A percentile compares a stretch with the other conserved stretches of the same genome.
phyloP scores from a whole-genome alignment of 2,797 vertebrate species.

The Delichon dasypus region DNA sequence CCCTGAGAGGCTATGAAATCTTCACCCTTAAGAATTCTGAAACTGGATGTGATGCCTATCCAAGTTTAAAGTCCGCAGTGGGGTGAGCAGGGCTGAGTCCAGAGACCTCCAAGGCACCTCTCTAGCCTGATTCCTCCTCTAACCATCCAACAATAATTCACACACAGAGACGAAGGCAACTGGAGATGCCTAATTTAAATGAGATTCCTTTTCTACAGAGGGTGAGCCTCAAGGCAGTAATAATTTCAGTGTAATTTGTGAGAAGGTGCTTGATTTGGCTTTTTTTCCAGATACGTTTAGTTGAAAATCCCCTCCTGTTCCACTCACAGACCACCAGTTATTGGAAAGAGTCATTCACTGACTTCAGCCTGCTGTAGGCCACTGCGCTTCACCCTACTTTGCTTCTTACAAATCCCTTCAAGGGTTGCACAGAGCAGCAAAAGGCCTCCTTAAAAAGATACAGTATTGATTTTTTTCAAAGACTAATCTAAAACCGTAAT shows the following conservation, averaged over 20 bases:
- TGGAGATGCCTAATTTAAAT: neutral
- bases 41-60: neutral
- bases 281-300: neutral
- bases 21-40: neutral
- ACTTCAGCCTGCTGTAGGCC: neutral
- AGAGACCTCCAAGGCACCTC: neutral
- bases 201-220: neutral
- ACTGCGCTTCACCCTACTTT: neutral
- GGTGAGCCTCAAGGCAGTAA: neutral
- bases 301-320: neutral
- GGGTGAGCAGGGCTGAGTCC: neutral
- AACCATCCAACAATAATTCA: neutral
- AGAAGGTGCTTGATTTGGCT: neutral
- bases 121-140: neutral
- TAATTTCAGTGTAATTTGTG: neutral
- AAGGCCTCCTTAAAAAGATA: neutral
- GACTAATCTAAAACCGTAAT: neutral
- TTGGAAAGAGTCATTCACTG: neutral
- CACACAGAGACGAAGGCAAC: neutral
- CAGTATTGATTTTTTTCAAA: neutral
- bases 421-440: neutral
- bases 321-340: neutral
- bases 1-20: neutral
- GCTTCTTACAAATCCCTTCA: neutral
- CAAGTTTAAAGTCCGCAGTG: neutral